phyloP scores from a whole-genome alignment of 2,113 vertebrate genomes.

The Montifringilla adamsi region DNA sequence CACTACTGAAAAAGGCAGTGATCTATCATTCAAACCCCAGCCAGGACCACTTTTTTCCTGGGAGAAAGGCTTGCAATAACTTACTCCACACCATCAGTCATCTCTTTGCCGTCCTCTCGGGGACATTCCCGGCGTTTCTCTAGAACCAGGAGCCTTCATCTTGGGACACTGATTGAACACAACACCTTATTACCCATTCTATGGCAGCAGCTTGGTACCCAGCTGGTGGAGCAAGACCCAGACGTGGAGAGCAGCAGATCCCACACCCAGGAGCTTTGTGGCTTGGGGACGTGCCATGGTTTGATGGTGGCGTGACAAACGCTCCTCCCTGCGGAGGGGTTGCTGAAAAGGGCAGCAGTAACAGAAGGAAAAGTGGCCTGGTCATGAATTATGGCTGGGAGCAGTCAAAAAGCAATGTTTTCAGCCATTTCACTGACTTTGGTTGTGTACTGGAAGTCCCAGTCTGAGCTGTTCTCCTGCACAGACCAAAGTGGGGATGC shows the following conservation, averaged over 20 bases:
- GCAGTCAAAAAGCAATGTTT: background rate
- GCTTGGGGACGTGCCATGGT: background rate
- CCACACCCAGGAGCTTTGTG: background rate
- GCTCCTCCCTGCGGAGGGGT: accelerated
- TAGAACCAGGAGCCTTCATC: background rate
- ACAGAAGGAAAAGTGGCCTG: background rate
- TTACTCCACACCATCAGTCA: background rate
- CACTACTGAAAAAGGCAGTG: background rate
- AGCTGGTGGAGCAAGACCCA: background rate
- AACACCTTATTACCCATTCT: background rate
- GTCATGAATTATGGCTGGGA: background rate
- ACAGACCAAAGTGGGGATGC: background rate
- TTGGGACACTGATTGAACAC: background rate
- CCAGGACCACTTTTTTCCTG: background rate
- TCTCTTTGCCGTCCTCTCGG: background rate
- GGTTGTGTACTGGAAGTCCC: background rate
- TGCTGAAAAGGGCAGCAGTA: background rate
- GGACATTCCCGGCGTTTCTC: accelerated
- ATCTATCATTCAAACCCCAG: constrained; percentile 16
- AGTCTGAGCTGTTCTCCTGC: background rate
- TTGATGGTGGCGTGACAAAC: background rate
- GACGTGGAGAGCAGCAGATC: background rate
- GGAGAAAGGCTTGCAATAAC: background rate
- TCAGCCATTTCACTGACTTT: background rate
- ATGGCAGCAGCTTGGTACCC: background rate